phyloP scores from a whole-genome alignment of 2,113 vertebrate genomes.

The Uria lomvia region DNA sequence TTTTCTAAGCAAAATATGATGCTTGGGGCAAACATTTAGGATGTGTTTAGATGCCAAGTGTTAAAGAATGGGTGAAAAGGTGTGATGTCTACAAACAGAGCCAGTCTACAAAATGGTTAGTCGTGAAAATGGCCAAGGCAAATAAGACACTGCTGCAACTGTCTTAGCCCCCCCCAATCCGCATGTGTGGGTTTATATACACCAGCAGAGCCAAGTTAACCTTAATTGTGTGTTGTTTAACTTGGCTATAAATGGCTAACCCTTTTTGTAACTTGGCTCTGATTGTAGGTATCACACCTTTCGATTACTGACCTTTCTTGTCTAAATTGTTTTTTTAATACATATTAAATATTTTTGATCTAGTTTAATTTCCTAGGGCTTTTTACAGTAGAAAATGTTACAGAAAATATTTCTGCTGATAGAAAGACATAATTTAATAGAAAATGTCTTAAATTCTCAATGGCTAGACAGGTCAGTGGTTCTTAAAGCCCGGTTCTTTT shows the following conservation, averaged over 20 bases:
- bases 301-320: slow-evolving; percentile 32
- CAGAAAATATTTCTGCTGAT: slow-evolving; percentile 23
- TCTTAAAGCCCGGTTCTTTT: background rate
- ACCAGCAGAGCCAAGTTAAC: slow-evolving; percentile 13
- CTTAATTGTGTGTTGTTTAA: slow-evolving; percentile 31
- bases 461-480: background rate
- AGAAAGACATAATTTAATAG: background rate
- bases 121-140: slow-evolving; percentile 39
- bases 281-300: slow-evolving; percentile 23
- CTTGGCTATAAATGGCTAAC: background rate
- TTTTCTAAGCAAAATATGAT: background rate
- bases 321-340: slow-evolving; percentile 33
- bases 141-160: slow-evolving; percentile 27
- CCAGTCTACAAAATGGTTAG: background rate
- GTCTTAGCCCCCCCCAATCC: background rate
- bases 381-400: slow-evolving; percentile 29
- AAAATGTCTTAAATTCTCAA: background rate
- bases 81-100: slow-evolving; percentile 55
- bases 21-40: slow-evolving; percentile 15
- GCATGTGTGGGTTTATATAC: background rate
- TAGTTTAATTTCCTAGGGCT: slow-evolving; percentile 32
- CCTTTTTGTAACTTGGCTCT: slow-evolving; percentile 15
- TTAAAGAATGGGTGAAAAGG: slow-evolving; percentile 53
- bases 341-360: slow-evolving; percentile 33
- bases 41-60: slow-evolving; percentile 14